Percentiles rank a stretch among this genome's conserved stretches.
Conservation (phyloP, 2,888 invertebrate species). For the Drosophila monieri region DNA sequence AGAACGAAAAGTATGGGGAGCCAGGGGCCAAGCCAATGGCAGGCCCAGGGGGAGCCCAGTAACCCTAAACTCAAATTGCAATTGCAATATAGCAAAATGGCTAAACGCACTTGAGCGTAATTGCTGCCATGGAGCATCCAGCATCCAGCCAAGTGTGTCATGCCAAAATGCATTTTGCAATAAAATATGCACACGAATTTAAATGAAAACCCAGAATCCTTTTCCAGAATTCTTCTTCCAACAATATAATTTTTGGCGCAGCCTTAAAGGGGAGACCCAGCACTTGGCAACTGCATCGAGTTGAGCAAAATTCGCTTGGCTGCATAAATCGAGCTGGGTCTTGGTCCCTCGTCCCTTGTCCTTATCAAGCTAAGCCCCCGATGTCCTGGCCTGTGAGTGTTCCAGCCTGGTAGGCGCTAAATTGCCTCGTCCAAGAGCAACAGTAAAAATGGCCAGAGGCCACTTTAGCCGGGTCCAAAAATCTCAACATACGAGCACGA, state of each 20-base stretch:
- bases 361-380: constrained; percentile 56
- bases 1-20: constrained; percentile 22
- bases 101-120: constrained; percentile 77
- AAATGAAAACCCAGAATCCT: constrained; percentile 59
- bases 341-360: constrained; percentile 36
- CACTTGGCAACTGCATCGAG: constrained; percentile 51
- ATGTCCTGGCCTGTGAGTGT: constrained; percentile 9
- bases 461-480: constrained; percentile 50
- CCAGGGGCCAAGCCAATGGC: background rate
- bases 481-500: constrained; percentile 27
- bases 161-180: constrained; percentile 55
- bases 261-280: constrained; percentile 46
- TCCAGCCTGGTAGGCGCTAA: constrained; percentile 61
- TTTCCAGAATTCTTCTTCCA: constrained; percentile 3
- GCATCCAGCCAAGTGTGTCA: constrained; percentile 50
- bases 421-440: constrained; percentile 44
- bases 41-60: constrained; percentile 1
- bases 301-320: constrained; percentile 32
- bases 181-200: constrained; percentile 73
- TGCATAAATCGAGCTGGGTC: constrained; percentile 64
- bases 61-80: constrained; percentile 62
- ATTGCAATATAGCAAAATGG: constrained; percentile 64
- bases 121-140: constrained; percentile 57
- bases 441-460: constrained; percentile 43
- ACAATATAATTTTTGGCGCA: constrained; percentile 22